Conservation (phyloP, 2,888 invertebrate genomes). For the Chloromyia formosa region DNA sequence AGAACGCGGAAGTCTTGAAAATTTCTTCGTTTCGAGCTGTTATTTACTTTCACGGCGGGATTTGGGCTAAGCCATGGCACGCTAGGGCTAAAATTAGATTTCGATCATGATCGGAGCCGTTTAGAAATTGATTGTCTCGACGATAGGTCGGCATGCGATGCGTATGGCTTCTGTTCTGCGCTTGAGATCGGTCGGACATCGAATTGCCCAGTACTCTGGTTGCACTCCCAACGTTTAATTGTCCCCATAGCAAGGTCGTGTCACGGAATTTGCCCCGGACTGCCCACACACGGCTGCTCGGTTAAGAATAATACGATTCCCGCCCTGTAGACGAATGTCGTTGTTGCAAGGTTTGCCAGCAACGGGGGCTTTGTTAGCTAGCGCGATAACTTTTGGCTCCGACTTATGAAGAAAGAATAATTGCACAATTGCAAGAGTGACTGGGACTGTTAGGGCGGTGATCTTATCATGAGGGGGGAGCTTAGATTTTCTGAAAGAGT, state of each 20-base stretch:
- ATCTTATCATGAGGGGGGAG: background rate
- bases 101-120: background rate
- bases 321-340: no score
- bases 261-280: background rate
- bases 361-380: background rate
- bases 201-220: background rate
- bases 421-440: conserved; percentile 4
- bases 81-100: conserved; percentile 32
- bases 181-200: background rate
- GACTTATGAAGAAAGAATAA: background rate
- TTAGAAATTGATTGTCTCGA: background rate
- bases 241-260: background rate
- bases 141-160: background rate
- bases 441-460: background rate
- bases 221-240: background rate
- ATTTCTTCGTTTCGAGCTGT: conserved; percentile 7
- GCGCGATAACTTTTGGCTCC: background rate
- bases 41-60: background rate
- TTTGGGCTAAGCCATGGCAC: conserved; percentile 17
- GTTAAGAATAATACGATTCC: background rate
- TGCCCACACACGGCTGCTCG: background rate
- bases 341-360: no score
- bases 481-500: no score
- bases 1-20: conserved; percentile 12
- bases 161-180: background rate